Conservation (phyloP, 2,113 vertebrate species). For the Dasyurus viverrinus region DNA sequence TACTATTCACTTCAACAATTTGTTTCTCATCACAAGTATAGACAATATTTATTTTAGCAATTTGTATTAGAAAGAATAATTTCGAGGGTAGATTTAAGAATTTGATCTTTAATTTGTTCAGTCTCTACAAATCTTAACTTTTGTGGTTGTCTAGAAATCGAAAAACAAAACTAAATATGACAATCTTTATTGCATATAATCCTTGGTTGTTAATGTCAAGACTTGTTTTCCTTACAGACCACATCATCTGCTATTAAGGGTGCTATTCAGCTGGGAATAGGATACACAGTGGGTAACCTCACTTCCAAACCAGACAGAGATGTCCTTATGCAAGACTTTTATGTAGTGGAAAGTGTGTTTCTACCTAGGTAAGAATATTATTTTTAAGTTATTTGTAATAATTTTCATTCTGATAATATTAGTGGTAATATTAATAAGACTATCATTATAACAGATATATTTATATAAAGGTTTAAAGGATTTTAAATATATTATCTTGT, state of each 20-base stretch:
- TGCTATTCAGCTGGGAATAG: slow-evolving; percentile 96
- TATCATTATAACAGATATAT: background rate
- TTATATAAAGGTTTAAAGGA: background rate
- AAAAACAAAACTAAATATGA: background rate
- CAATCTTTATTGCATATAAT: background rate
- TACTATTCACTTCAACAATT: too few relatives aligned
- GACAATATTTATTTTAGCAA: too few relatives aligned
- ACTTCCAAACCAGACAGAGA: slow-evolving; percentile 97
- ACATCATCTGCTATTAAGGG: slow-evolving; percentile 93
- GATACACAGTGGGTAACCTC: slow-evolving; percentile 96
- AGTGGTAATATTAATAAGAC: background rate
- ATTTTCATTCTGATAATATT: background rate
- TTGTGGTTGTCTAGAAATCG: background rate
- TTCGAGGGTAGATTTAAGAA: slow-evolving; percentile 3
- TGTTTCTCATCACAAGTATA: too few relatives aligned
- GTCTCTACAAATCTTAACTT: background rate
- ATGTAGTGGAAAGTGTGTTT: slow-evolving; percentile 96
- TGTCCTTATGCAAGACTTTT: slow-evolving; percentile 99
- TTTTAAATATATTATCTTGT: background rate
- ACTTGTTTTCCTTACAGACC: slow-evolving; percentile 87
- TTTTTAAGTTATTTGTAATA: background rate
- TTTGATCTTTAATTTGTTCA: background rate
- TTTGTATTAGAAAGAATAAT: slow-evolving; percentile 13
- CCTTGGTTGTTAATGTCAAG: slow-evolving; percentile 34
- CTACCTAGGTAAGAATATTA: slow-evolving; percentile 91